Conservation (phyloP, 2,888 invertebrate species). For the Lingula anatina region DNA sequence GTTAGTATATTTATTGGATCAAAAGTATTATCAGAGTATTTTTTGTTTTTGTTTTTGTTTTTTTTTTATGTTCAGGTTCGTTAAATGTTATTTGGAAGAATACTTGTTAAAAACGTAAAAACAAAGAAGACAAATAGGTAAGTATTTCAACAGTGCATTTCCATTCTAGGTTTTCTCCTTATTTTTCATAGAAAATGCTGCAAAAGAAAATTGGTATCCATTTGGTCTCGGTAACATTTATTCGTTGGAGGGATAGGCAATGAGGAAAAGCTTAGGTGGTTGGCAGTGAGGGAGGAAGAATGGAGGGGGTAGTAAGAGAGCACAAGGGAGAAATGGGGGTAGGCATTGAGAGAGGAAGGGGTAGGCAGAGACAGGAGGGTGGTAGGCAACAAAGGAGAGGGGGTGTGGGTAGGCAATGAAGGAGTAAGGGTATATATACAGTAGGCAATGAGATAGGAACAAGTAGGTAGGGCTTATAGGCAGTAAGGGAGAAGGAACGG, state of each 20-base stretch:
- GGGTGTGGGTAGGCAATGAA: too few species aligned
- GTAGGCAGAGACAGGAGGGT: slow-evolving; percentile 3
- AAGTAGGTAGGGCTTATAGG: too few species aligned
- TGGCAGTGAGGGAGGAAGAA: not conserved
- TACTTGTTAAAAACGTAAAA: too few species aligned
- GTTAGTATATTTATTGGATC: too few species aligned
- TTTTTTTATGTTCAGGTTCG: too few species aligned
- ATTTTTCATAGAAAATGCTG: not conserved
- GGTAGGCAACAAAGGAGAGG: not conserved
- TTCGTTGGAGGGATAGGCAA: not conserved
- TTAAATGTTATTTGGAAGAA: too few species aligned
- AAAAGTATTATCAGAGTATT: too few species aligned
- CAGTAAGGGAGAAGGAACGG: too few species aligned
- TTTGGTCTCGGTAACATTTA: not conserved
- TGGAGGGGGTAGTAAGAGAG: slow-evolving; percentile 4
- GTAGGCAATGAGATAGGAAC: too few species aligned
- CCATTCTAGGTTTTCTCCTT: not conserved
- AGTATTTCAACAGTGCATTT: not conserved
- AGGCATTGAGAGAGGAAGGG: not conserved
- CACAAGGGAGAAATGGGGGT: not conserved
- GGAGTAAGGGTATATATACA: too few species aligned
- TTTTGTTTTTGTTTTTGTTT: too few species aligned
- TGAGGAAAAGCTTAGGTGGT: not conserved
- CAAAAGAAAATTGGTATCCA: not conserved
- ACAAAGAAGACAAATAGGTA: too few species aligned